A percentile compares a stretch with the other conserved stretches of the same genome.
Conservation (phyloP, 2,797 vertebrate species). For the Naso thynnoides region DNA sequence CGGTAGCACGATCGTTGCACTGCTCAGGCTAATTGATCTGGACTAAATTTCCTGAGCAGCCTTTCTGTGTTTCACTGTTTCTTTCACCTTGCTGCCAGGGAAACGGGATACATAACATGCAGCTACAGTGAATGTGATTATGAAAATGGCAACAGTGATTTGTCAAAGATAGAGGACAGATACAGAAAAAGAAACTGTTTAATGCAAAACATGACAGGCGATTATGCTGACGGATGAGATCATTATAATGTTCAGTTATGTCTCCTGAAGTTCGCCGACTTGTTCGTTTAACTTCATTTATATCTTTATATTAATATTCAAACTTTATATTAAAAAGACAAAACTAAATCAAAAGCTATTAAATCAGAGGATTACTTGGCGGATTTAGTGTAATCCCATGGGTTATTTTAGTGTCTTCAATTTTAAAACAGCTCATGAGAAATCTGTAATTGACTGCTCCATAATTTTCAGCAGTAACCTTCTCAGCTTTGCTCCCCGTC, state of each 20-base stretch:
- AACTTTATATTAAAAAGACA: conserved; percentile 70
- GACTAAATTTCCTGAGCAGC: conserved; percentile 51
- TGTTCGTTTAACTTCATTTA: conserved; percentile 50
- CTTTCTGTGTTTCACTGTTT: conserved; percentile 33
- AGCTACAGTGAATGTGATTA: conserved; percentile 17
- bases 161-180: conserved; percentile 11
- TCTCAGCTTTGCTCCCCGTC: conserved; percentile 33
- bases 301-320: conserved; percentile 55
- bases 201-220: conserved; percentile 7
- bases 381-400: conserved; percentile 67
- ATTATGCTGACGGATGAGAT: conserved; percentile 33
- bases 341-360: conserved; percentile 73
- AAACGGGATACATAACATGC: conserved; percentile 21
- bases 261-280: conserved; percentile 46
- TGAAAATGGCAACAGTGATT: conserved; percentile 18
- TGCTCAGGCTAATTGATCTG: conserved; percentile 55
- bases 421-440: conserved; percentile 72
- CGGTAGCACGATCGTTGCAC: conserved; percentile 24
- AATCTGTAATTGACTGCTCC: conserved; percentile 73
- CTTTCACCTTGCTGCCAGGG: conserved; percentile 39
- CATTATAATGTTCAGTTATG: conserved; percentile 10
- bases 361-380: conserved; percentile 73
- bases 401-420: conserved; percentile 69
- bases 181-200: conserved; percentile 3
- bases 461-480: conserved; percentile 63